These are phyloP conservation scores for Dasypogon diadema DNA, from an alignment of 2,888 invertebrate genomes.

Conservation along the genomic window DNA sequence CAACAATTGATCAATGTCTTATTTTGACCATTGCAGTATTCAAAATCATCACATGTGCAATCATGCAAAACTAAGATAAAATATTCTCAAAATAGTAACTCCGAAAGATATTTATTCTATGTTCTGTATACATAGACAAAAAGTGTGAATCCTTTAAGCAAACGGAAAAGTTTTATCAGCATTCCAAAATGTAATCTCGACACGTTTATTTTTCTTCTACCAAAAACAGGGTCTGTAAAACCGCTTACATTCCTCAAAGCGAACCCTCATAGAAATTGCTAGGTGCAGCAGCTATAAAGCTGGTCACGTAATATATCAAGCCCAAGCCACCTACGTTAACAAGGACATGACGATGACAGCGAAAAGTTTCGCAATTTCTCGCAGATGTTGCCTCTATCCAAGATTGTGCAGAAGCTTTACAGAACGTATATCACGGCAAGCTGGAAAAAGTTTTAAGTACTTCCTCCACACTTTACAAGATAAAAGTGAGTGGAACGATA, in stretches of 20 bases:
- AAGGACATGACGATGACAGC: constrained; percentile 51
- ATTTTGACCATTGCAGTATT: no score
- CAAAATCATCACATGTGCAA: no score
- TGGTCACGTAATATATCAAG: constrained; percentile 50
- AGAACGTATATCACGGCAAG: constrained; percentile 38
- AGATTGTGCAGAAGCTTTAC: constrained; percentile 26
- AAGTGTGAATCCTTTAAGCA: background rate
- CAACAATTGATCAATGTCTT: no score
- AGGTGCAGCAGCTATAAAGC: constrained; percentile 38
- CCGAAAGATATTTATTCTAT: no score
- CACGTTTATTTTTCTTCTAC: background rate
- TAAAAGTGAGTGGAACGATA: constrained; percentile 19
- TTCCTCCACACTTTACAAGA: constrained; percentile 40
- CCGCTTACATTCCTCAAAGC: constrained; percentile 28
- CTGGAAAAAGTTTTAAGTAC: constrained; percentile 40
- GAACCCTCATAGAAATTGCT: constrained; percentile 32
- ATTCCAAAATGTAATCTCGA: background rate
- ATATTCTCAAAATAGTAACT: no score
- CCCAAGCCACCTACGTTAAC: constrained; percentile 43
- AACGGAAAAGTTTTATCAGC: constrained; percentile 2
- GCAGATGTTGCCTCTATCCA: constrained; percentile 38
- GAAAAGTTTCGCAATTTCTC: constrained; percentile 50
- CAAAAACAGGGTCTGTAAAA: constrained; percentile 6
- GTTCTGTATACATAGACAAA: no score
- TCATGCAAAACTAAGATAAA: no score